These are phyloP conservation scores for Tenthredo livida DNA, from an alignment of 2,888 invertebrate genomes.

Conservation along the genomic window DNA sequence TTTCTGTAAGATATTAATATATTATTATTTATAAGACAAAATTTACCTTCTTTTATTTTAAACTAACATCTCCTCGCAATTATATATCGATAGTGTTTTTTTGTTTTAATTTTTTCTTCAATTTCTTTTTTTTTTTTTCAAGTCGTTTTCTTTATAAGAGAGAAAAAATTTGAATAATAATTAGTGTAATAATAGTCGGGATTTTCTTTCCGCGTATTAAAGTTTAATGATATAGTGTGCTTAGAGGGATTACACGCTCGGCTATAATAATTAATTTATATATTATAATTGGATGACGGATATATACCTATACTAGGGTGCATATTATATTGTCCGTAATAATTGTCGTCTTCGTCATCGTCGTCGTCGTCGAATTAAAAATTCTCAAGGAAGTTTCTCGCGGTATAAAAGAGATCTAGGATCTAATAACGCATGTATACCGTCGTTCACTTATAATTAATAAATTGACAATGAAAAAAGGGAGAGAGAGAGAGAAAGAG, in stretches of 20 bases:
- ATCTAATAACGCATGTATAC: neutral
- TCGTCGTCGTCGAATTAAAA: slow-evolving; percentile 62
- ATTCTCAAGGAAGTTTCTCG: slow-evolving; percentile 74
- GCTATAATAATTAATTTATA: slow-evolving; percentile 10
- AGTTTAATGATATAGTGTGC: neutral
- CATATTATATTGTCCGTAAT: neutral
- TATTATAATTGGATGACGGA: neutral
- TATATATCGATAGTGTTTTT: too few species aligned
- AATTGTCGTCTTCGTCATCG: neutral
- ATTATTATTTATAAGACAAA: neutral
- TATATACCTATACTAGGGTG: neutral
- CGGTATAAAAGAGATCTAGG: neutral
- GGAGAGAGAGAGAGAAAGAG: neutral
- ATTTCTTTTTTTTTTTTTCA: too few species aligned
- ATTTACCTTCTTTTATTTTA: neutral
- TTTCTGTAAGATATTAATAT: neutral
- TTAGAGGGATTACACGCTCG: neutral
- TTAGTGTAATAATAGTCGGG: too few species aligned
- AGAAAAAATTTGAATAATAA: too few species aligned
- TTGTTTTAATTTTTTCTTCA: too few species aligned
- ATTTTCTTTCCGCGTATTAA: too few species aligned
- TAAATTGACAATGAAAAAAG: neutral
- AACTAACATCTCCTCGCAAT: too few species aligned
- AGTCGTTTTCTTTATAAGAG: too few species aligned
- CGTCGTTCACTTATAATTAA: neutral